Evolutionary conservation across 2,888 invertebrate genomes (phyloP), one percentile per base, ranked within the genome.

Genomic region (Alviniconcha strummeri): DNA sequence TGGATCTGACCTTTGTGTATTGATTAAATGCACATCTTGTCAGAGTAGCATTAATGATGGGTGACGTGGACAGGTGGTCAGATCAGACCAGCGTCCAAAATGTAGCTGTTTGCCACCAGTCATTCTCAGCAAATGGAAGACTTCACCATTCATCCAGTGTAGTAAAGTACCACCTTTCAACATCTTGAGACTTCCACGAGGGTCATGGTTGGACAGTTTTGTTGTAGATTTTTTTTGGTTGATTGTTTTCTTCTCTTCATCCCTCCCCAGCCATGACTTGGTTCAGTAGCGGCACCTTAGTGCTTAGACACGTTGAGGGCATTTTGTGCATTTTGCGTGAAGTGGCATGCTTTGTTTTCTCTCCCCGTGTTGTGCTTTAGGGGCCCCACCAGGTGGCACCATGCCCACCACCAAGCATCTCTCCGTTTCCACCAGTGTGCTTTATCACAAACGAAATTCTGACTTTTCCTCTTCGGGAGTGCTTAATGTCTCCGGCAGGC

Each of bases 341-440:
- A 84, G 69, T 80, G 86, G 87, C 85, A 87, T 86, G 84, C 83
- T 80, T 57, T 57, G 4, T 77, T 36, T 78, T 64, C 15, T 78
- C 78, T 78, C 54, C 71, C 67, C 52, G n/a, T 74, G 64, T 79
- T 57, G 74, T 56, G 79, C 77, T 80, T 54, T 72, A 83, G 83
- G 89, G 80, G 83, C 84, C 60, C 83, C 81, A 78, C 89, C 88
- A 54, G 89, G 87, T 82, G 87, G 88, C 67, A 85, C 19, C 64
- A 82, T 88, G 85, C 89, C 90, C 83, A 89, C 91, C 82, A 89
- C 90, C 85, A 91, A 90, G 88, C 87, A 89, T 85, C 89, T 92
- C 83, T 92, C 92, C 57, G 87, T 89, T 87, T 92, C 92, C 77
- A 91, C 89, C 77, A 90, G 91, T 83, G 91, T 89, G 78, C 88